A percentile compares a stretch with the other conserved stretches of the same genome.
phyloP scores from a whole-genome alignment of 2,888 invertebrate genomes.

The Papilio protenor region DNA sequence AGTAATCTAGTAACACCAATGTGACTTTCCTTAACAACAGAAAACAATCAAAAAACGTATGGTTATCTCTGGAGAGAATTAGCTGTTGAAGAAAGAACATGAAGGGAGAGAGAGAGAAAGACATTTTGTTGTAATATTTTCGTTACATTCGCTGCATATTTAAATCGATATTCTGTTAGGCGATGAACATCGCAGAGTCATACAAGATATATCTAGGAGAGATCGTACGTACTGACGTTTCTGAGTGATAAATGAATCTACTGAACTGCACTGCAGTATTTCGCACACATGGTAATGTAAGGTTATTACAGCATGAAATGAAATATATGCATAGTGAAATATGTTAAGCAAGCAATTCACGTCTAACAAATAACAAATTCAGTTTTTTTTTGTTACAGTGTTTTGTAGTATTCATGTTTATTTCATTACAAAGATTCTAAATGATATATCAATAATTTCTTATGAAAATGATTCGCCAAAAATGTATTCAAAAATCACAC shows the following conservation, averaged over 20 bases:
- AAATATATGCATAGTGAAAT: background rate
- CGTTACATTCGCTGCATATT: background rate
- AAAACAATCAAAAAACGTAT: background rate
- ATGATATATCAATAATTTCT: no score
- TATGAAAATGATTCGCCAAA: no score
- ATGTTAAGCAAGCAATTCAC: background rate
- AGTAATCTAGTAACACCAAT: background rate
- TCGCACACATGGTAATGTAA: conserved; percentile 15
- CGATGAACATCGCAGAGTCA: conserved; percentile 3
- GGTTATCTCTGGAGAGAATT: no score
- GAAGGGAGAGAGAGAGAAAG: no score
- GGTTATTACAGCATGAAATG: background rate
- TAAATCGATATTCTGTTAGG: background rate
- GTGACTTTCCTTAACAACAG: background rate
- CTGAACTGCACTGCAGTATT: conserved; percentile 34
- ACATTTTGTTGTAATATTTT: background rate
- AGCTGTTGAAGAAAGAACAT: no score
- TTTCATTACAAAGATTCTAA: no score
- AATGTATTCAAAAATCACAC: no score
- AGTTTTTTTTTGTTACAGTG: no score
- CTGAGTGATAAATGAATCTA: conserved; percentile 35
- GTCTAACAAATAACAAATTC: no score
- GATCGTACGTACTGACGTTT: conserved; percentile 29
- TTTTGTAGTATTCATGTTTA: no score
- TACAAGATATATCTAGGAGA: conserved; percentile 21